Evolutionary conservation across 2,888 invertebrate genomes (phyloP).

Genomic region (Drosophila helvetica): DNA sequence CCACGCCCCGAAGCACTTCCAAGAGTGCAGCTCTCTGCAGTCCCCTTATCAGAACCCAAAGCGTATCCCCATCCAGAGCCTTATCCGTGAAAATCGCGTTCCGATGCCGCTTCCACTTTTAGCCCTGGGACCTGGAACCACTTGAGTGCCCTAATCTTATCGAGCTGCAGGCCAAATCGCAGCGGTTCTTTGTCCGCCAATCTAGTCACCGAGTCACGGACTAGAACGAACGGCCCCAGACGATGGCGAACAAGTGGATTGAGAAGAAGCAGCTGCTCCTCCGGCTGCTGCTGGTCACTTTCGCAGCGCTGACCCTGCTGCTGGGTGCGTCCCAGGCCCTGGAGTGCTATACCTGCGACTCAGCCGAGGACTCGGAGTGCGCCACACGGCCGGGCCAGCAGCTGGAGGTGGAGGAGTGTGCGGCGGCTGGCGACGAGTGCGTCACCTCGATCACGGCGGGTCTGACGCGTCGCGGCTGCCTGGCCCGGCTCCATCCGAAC

Average conservation of each 20-base stretch:
- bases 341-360: constrained; percentile 79
- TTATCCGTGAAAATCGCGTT: constrained; percentile 13
- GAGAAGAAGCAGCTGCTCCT: not conserved
- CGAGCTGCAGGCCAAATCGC: constrained; percentile 14
- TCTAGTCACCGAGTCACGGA: constrained; percentile 2
- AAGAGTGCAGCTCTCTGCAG: not conserved
- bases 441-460: constrained; percentile 75
- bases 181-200: constrained; percentile 28
- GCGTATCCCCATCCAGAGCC: not conserved
- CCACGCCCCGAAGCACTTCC: not conserved
- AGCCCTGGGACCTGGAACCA: constrained; percentile 30
- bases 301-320: constrained; percentile 10
- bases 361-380: constrained; percentile 71
- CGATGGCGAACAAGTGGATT: constrained; percentile 10
- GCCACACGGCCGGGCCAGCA: constrained; percentile 80
- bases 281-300: constrained; percentile 5
- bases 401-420: constrained; percentile 77
- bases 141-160: constrained; percentile 59
- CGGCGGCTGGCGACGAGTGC: constrained; percentile 59
- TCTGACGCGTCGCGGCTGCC: constrained; percentile 75
- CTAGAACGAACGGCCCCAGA: not conserved
- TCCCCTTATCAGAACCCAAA: not conserved
- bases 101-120: not conserved
- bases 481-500: constrained; percentile 69
- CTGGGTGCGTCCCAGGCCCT: constrained; percentile 28